Conservation (phyloP, 2,797 vertebrate species). For the Pogonophryne albipinna region DNA sequence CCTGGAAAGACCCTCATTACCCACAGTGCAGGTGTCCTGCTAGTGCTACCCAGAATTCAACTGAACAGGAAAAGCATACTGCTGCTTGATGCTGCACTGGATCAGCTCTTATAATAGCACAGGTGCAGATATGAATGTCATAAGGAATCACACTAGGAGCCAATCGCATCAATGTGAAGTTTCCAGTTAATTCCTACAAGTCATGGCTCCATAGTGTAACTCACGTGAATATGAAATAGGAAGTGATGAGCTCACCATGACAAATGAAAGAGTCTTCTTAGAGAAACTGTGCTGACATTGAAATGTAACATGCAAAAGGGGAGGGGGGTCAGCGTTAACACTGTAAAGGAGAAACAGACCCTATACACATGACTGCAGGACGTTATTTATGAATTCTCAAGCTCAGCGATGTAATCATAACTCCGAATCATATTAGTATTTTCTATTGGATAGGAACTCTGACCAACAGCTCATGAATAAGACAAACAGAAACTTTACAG, state of each 20-base stretch:
- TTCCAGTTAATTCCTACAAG: slow-evolving; percentile 43
- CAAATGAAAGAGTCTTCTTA: slow-evolving; percentile 53
- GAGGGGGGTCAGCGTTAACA: slow-evolving; percentile 48
- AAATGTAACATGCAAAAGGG: slow-evolving; percentile 23
- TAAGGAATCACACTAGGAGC: slow-evolving; percentile 46
- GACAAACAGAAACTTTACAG: slow-evolving; percentile 43
- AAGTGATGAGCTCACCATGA: slow-evolving; percentile 53
- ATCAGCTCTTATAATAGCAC: slow-evolving; percentile 22
- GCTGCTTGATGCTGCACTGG: slow-evolving; percentile 16
- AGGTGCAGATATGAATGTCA: slow-evolving; percentile 49
- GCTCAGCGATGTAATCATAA: slow-evolving; percentile 48
- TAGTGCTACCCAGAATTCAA: slow-evolving; percentile 48
- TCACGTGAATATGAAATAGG: slow-evolving; percentile 40
- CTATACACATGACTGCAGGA: slow-evolving; percentile 25
- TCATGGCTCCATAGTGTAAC: slow-evolving; percentile 18
- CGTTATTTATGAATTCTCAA: slow-evolving; percentile 68
- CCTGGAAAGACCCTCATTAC: slow-evolving; percentile 71
- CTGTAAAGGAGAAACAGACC: slow-evolving; percentile 52
- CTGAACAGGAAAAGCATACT: slow-evolving; percentile 26
- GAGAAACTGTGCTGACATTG: slow-evolving; percentile 27
- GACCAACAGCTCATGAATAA: slow-evolving; percentile 67
- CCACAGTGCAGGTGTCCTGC: slow-evolving; percentile 43
- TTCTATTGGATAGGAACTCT: slow-evolving; percentile 57
- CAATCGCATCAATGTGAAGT: slow-evolving; percentile 56
- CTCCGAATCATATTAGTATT: slow-evolving; percentile 48